Percentiles rank a stretch among this genome's conserved stretches.
phyloP scores from a whole-genome alignment of 2,113 vertebrate genomes.

The Crotalus tigris region DNA sequence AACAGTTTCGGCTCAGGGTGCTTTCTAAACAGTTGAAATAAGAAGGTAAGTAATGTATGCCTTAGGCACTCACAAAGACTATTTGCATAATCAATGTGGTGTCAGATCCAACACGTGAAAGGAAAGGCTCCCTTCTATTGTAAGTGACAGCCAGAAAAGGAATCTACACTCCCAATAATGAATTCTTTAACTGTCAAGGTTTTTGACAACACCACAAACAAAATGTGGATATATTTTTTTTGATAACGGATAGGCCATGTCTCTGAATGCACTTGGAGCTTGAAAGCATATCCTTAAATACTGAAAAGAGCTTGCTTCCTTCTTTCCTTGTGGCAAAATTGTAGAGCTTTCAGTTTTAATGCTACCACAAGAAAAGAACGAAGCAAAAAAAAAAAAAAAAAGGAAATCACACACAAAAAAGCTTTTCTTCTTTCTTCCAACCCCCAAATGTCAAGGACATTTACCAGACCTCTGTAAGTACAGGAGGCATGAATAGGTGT shows the following conservation, averaged over 20 bases:
- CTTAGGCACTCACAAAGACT: conserved; percentile 53
- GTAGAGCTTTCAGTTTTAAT: conserved; percentile 68
- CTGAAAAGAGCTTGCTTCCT: conserved; percentile 51
- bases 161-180: conserved; percentile 58
- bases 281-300: conserved; percentile 71
- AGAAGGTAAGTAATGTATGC: conserved; percentile 52
- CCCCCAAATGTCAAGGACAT: conserved; percentile 54
- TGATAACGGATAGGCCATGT: conserved; percentile 58
- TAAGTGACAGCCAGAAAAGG: conserved; percentile 40
- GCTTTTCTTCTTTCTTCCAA: conserved; percentile 43
- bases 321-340: conserved; percentile 63
- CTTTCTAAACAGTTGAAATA: conserved; percentile 55
- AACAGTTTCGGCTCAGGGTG: conserved; percentile 50
- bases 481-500: conserved; percentile 47
- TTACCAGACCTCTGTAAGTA: conserved; percentile 53
- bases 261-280: conserved; percentile 60
- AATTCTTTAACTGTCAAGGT: conserved; percentile 66
- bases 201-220: conserved; percentile 68
- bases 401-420: conserved; percentile 54
- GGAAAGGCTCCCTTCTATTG: conserved; percentile 52
- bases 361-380: conserved; percentile 56
- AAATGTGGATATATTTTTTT: conserved; percentile 47
- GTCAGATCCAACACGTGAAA: conserved; percentile 56
- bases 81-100: conserved; percentile 59
- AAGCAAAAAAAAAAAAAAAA: conserved; percentile 41